A percentile compares a stretch with the other conserved stretches of the same genome.
Conservation (phyloP, 2,113 vertebrate genomes). For the Sciurus niger region DNA sequence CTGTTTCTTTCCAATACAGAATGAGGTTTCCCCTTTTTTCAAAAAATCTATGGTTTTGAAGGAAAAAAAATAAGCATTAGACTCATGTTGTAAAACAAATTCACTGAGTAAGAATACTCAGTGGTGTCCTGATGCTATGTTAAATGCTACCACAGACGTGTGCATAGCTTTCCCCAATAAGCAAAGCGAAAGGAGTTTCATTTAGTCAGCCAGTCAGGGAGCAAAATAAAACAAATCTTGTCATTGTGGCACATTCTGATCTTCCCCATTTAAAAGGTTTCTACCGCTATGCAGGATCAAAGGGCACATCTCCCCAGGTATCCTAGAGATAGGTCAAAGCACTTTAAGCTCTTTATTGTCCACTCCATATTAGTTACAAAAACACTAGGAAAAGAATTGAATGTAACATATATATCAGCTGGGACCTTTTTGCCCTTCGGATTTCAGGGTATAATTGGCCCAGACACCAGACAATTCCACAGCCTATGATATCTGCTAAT, state of each 20-base stretch:
- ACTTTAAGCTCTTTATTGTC: slow-evolving; percentile 9
- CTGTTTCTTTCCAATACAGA: neutral
- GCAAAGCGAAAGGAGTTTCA: neutral
- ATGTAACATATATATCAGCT: neutral
- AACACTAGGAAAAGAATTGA: neutral
- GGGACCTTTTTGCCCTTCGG: neutral
- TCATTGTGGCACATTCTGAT: neutral
- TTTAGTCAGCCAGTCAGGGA: neutral
- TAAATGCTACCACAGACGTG: neutral
- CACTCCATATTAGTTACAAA: slow-evolving; percentile 10
- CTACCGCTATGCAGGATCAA: neutral
- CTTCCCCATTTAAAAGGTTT: neutral
- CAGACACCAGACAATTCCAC: neutral
- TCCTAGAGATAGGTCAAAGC: neutral
- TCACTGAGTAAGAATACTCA: neutral
- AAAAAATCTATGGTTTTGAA: neutral
- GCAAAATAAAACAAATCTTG: neutral
- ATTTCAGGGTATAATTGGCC: slow-evolving; percentile 55
- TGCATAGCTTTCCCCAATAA: neutral
- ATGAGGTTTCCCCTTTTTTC: neutral
- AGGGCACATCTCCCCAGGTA: neutral
- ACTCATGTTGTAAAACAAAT: neutral
- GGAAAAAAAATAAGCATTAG: neutral
- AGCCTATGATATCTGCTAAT: slow-evolving; percentile 4
- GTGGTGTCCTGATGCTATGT: neutral